These are phyloP conservation scores for Xiphorhynchus elegans DNA, from an alignment of 2,113 vertebrate genomes.

Conservation along the genomic window DNA sequence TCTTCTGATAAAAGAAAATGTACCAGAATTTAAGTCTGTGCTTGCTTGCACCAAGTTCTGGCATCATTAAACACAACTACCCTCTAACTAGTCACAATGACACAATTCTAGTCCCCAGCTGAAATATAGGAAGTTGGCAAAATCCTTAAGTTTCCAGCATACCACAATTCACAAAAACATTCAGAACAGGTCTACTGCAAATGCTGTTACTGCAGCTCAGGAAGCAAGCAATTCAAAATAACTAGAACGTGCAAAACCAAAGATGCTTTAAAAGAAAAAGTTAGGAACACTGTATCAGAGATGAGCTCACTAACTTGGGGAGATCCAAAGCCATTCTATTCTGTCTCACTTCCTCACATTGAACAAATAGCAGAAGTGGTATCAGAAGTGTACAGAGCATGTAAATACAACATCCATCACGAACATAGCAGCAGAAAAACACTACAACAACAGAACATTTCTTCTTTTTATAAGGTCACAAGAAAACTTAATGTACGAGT, in stretches of 20 bases:
- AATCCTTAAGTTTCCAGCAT: not conserved
- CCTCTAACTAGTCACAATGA: not conserved
- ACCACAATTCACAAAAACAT: not conserved
- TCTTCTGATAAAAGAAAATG: not conserved
- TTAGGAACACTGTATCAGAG: not conserved
- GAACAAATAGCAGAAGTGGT: not conserved
- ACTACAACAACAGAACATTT: not conserved
- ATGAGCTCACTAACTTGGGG: not conserved
- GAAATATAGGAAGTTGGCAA: not conserved
- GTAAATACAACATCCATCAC: fast-evolving
- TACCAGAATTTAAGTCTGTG: not conserved
- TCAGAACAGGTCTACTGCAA: not conserved
- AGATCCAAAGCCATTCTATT: not conserved
- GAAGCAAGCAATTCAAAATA: not conserved
- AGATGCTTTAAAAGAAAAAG: not conserved
- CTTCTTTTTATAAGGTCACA: not conserved
- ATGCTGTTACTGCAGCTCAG: not conserved
- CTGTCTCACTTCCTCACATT: not conserved
- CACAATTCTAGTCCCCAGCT: not conserved
- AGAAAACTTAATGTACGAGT: fast-evolving
- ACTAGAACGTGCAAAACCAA: not conserved
- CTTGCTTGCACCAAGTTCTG: not conserved
- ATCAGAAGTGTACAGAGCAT: not conserved
- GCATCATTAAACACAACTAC: not conserved
- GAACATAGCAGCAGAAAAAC: not conserved